Evolutionary conservation across 2,113 vertebrate genomes (phyloP), one percentile per base, ranked within the genome.

Genomic region (Grallaria varia): DNA sequence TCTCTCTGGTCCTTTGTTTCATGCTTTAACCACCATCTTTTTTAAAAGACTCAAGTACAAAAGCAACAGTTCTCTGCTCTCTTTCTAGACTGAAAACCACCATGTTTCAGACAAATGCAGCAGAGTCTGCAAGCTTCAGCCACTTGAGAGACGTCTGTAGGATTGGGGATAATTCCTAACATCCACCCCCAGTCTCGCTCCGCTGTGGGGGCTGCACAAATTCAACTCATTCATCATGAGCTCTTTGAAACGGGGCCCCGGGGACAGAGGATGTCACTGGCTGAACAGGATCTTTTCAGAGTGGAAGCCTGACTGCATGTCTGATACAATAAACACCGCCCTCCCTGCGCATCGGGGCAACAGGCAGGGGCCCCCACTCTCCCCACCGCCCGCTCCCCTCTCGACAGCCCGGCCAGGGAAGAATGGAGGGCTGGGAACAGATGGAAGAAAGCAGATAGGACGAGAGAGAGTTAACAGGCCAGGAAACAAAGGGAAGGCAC

Each of bases 401-500:
- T 93, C 44, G 2, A 25, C n/a, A 47, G 58, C 81, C 33, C 40
- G 62, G 19, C 3, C 3, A 16, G 14, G 33, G 91, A 94, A 90
- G 87, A 94, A 93, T 53, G 83, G 90, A 93, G 35, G 66, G 85
- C 86, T 82, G 58, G 55, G 92, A 97, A 92, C 97, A 97, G 95
- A 97, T 95, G 95, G 93, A 93, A 91, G 90, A 91, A 97, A 93
- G 90, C 93, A 95, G 89, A 96, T 67, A 96, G 97, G 94, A 68
- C 9, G 42, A 96, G 91, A 97, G 92, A 97, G 97, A 97, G 97
- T 97, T 97, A 97, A 97, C 94, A 97, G 94, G 87, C 95, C 85
- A 69, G 84, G 94, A 97, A 97, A 97, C 97, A 97, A 97, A 97
- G 97, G 77, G 89, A 97, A 95, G 40, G 76, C 91, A 87, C 84